Evolutionary conservation across 2,113 vertebrate species (phyloP).

Genomic region (Phalacrocorax aristotelis): DNA sequence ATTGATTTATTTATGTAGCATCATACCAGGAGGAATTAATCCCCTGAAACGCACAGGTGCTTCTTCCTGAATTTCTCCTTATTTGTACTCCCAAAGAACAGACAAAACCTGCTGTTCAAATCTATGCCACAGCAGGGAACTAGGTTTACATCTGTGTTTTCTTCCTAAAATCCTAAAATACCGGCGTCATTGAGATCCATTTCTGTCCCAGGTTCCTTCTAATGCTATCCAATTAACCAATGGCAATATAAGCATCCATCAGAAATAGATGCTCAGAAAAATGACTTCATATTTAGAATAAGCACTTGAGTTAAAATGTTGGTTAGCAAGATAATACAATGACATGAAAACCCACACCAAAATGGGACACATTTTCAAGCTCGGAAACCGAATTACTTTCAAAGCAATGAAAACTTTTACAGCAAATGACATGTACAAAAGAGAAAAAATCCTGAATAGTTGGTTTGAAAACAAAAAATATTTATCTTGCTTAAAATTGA

Average conservation of each 20-base stretch:
- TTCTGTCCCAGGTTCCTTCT: not conserved
- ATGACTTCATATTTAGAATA: not conserved
- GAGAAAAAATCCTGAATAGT: not conserved
- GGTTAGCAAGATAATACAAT: not conserved
- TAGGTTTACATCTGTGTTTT: not conserved
- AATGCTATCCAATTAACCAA: not conserved
- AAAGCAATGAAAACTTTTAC: not conserved
- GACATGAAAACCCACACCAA: not conserved
- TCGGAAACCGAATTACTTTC: not conserved
- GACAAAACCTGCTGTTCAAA: not conserved
- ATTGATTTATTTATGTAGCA: not conserved
- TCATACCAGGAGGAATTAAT: not conserved
- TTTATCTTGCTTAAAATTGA: not conserved
- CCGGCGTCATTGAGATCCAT: not conserved
- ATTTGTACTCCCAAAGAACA: not conserved
- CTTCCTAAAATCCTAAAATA: not conserved
- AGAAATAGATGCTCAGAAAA: not conserved
- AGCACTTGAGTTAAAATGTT: not conserved
- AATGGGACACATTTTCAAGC: not conserved
- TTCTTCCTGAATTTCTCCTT: not conserved
- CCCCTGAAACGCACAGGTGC: not conserved
- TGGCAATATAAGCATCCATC: not conserved
- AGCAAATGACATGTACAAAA: not conserved
- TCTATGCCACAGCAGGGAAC: not conserved
- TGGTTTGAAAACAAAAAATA: not conserved